Percentiles rank a stretch among this genome's conserved stretches.
phyloP scores from a whole-genome alignment of 53 echinoderm and acorn worm species.

The Actinopyga echinites region DNA sequence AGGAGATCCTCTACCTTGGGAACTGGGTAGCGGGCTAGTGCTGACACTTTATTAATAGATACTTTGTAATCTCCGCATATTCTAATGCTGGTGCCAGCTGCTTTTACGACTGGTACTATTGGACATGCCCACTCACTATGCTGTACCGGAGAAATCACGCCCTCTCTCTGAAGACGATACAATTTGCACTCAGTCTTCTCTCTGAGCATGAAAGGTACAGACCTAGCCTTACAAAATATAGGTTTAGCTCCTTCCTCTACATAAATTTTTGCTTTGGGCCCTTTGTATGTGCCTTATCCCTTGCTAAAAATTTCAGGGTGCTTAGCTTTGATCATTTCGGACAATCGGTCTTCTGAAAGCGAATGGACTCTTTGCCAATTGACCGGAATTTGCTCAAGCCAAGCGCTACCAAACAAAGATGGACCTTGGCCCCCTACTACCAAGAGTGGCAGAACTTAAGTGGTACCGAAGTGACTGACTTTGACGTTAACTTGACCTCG shows the following conservation, averaged over 20 bases:
- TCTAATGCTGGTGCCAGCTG: neutral
- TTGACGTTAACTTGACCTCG: neutral
- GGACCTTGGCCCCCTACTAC: slow-evolving; percentile 27
- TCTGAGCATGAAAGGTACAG: slow-evolving; percentile 33
- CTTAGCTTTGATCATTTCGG: neutral
- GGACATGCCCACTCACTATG: slow-evolving; percentile 52
- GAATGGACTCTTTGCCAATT: slow-evolving; percentile 33
- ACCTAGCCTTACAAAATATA: slow-evolving; percentile 30
- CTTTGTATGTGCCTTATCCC: slow-evolving; percentile 39
- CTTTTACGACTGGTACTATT: slow-evolving; percentile 31
- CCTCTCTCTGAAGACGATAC: neutral
- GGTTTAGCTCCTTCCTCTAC: slow-evolving; percentile 31
- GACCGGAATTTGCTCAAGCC: slow-evolving; percentile 33
- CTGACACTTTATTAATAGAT: slow-evolving; percentile 46
- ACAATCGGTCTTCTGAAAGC: neutral
- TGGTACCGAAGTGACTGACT: neutral
- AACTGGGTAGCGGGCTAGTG: slow-evolving; percentile 49
- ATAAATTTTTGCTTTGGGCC: slow-evolving; percentile 2
- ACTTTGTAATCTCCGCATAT: slow-evolving; percentile 59
- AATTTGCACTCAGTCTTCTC: slow-evolving; percentile 5
- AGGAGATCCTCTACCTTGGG: slow-evolving; percentile 48
- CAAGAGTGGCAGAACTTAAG: neutral
- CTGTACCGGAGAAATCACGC: slow-evolving; percentile 27
- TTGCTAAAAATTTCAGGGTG: neutral
- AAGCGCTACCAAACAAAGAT: slow-evolving; percentile 42